Base-by-base conservation (phyloP, 2,888 invertebrate genomes). In the Drosophila robusta region DNA sequence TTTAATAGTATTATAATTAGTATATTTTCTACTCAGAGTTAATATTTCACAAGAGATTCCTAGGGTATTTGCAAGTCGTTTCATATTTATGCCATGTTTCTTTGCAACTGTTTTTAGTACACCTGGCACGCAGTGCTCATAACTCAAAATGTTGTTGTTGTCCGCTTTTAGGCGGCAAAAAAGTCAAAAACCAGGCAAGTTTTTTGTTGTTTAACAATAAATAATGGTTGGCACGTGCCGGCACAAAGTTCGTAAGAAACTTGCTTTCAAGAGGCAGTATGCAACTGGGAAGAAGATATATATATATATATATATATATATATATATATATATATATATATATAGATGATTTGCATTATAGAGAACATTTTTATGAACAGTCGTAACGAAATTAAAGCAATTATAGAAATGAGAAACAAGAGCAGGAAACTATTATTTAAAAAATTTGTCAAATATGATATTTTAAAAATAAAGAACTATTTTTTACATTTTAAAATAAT, bases 161-260 rank as follows among this genome's bases (percentile, higher is more conserved):
- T 60, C 67, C 52, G 50, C 63, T 57, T 65, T 56, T 46, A 55
- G 65, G 56, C 34, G 46, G 72, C 64, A 73, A 63, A 74, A 73
- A 73, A 67, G 77, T 77, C 56, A 78, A 78, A 63, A 68, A 49
- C 32, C 61, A 56, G 18, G 49, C 44, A 69, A 72, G 62, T 66
- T 74, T 60, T 54, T 60, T 62, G 45, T 50, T 50, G 62, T 76
- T 78, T 83, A 80, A 90, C 89, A 87, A 90, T 90, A 88, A 90
- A 89, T 87, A 87, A 91, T 90, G 77, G 70, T 63, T 49, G 55
- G 60, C 75, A 91, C 91, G 91, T 90, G 91, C 69, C 60, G 49
- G 14, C 42, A 70, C 5, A 34, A 41, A 62, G 39, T 49, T 29
- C 42, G 24, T 61, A 42, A 6, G 39, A 67, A 78, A 63, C 44